Percentiles rank a stretch among this genome's conserved stretches.
phyloP scores from a whole-genome alignment of 2,113 vertebrate genomes.

The Lophura nycthemera region DNA sequence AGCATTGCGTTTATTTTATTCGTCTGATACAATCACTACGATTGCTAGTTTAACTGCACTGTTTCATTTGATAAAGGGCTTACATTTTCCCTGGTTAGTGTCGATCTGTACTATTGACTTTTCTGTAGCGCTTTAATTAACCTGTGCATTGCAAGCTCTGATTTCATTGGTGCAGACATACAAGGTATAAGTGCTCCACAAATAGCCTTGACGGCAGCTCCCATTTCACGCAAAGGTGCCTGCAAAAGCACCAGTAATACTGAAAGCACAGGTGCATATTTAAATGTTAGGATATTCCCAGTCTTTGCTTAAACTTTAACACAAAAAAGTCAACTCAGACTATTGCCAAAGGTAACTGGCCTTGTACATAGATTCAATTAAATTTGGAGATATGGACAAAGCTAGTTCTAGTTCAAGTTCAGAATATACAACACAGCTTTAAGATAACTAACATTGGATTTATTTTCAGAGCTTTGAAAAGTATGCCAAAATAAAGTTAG shows the following conservation, averaged over 20 bases:
- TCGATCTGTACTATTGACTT: background rate
- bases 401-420: background rate
- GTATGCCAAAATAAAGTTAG: background rate
- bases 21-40: background rate
- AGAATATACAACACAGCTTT: background rate
- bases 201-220: background rate
- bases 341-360: background rate
- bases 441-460: background rate
- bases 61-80: conserved; percentile 1
- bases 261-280: background rate
- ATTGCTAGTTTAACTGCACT: background rate
- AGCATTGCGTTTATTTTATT: background rate
- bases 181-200: background rate
- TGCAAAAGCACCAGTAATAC: background rate
- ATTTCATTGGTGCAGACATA: background rate
- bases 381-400: background rate
- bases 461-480: background rate
- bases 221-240: background rate
- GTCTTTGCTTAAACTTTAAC: background rate
- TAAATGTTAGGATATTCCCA: background rate
- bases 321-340: background rate
- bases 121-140: conserved; percentile 29
- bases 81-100: background rate
- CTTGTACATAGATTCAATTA: background rate
- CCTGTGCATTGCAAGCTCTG: background rate